These are phyloP conservation scores for Cryptophagus acutangulus DNA, from an alignment of 2,888 invertebrate species.

Conservation along the genomic window DNA sequence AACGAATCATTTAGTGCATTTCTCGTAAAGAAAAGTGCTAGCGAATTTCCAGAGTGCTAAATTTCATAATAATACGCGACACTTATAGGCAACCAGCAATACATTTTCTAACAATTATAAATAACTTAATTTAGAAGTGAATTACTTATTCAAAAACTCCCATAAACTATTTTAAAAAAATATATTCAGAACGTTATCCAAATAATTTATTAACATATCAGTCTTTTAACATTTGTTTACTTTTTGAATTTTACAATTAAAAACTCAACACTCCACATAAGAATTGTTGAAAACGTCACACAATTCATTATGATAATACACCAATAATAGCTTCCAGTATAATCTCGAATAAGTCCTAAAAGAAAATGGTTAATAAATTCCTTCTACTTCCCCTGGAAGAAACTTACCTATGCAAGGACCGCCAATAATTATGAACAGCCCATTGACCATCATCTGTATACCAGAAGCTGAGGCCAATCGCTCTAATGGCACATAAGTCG, in stretches of 20 bases:
- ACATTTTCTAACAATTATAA: no score
- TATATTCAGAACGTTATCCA: no score
- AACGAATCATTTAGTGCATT: no score
- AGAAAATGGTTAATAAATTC: conserved; percentile 8
- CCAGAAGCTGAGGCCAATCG: conserved; percentile 63
- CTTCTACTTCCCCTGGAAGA: background rate
- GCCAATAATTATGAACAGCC: conserved; percentile 55
- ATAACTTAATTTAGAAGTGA: no score
- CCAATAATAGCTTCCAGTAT: conserved; percentile 55
- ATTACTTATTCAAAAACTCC: no score
- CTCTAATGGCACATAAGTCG: conserved; percentile 63
- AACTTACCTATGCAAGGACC: conserved; percentile 60
- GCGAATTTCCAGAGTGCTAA: no score
- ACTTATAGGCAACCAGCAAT: no score
- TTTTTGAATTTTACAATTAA: conserved; percentile 4
- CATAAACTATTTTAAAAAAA: no score
- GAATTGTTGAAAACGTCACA: conserved; percentile 55
- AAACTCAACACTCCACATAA: conserved; percentile 56
- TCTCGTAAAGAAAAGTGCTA: no score
- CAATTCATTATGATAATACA: conserved; percentile 60
- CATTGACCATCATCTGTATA: conserved; percentile 66
- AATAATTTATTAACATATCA: no score
- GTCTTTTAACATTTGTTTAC: no score
- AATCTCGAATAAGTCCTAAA: conserved; percentile 56
- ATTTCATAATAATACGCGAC: no score